These are phyloP conservation scores for Melospiza georgiana DNA, from an alignment of 2,113 vertebrate species.

Conservation along the genomic window DNA sequence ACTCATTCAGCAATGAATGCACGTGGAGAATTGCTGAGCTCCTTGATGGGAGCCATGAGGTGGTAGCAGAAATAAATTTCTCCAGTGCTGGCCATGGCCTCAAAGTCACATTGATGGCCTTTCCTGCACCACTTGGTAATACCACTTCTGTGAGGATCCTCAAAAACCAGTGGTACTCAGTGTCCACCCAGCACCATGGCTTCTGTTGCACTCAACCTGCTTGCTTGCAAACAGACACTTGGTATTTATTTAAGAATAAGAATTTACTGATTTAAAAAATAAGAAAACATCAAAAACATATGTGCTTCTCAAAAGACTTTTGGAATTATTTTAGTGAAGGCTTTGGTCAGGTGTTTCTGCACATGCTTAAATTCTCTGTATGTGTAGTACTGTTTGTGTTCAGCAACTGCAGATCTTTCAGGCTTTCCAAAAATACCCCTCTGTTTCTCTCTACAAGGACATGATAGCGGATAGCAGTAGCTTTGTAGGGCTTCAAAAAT, in stretches of 20 bases:
- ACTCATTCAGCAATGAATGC: not conserved
- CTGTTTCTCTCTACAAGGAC: not conserved
- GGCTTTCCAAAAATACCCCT: not conserved
- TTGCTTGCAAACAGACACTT: not conserved
- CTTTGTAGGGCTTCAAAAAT: conserved; percentile 4
- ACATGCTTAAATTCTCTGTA: not conserved
- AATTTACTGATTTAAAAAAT: not conserved
- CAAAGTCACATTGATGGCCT: not conserved
- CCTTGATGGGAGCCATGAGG: not conserved
- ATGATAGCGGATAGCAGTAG: not conserved
- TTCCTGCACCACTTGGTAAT: not conserved
- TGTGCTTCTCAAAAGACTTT: not conserved
- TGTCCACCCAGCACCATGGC: not conserved
- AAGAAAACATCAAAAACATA: not conserved
- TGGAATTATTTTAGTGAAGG: not conserved
- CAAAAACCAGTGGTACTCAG: not conserved
- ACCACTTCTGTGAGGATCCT: not conserved
- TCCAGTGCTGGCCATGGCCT: not conserved
- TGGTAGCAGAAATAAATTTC: not conserved
- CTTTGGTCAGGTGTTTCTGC: not conserved
- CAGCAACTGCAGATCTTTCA: not conserved
- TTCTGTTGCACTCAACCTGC: not conserved
- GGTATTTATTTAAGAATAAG: not conserved
- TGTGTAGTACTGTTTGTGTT: not conserved
- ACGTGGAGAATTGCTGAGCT: not conserved